Conservation (phyloP, 2,888 invertebrate species). For the Seladonia tumulorum region DNA sequence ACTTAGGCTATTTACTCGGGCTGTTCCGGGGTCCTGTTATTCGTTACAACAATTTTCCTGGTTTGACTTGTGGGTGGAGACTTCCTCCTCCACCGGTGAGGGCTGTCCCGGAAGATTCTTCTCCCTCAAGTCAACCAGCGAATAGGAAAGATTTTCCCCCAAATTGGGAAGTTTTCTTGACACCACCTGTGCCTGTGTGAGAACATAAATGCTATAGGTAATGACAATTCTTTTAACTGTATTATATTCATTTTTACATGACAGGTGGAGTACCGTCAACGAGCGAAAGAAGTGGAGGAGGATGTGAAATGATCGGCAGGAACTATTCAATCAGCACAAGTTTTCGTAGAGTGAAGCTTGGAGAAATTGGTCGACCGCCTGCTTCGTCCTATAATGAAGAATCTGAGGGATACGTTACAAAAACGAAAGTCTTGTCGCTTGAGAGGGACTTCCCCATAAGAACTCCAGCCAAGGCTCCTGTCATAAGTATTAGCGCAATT, state of each 20-base stretch:
- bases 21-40: too few relatives aligned
- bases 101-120: too few relatives aligned
- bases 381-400: constrained; percentile 83
- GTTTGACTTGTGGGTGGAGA: too few relatives aligned
- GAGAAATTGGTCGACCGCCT: constrained; percentile 84
- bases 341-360: constrained; percentile 82
- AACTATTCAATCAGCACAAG: constrained; percentile 82
- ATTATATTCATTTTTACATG: constrained; percentile 70
- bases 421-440: constrained; percentile 21
- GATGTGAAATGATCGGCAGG: constrained; percentile 69
- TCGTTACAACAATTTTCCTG: too few relatives aligned
- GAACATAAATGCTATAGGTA: too few relatives aligned
- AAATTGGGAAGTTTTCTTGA: too few relatives aligned
- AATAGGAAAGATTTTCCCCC: too few relatives aligned
- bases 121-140: too few relatives aligned
- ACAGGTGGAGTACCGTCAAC: constrained; percentile 15
- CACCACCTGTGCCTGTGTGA: too few relatives aligned
- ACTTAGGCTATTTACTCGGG: too few relatives aligned
- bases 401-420: neutral
- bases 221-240: neutral
- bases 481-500: constrained; percentile 91
- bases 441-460: constrained; percentile 46
- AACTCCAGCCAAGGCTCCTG: constrained; percentile 85
- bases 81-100: too few relatives aligned
- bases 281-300: constrained; percentile 40